phyloP scores from a whole-genome alignment of 2,113 vertebrate species.

The Zosterops lateralis region DNA sequence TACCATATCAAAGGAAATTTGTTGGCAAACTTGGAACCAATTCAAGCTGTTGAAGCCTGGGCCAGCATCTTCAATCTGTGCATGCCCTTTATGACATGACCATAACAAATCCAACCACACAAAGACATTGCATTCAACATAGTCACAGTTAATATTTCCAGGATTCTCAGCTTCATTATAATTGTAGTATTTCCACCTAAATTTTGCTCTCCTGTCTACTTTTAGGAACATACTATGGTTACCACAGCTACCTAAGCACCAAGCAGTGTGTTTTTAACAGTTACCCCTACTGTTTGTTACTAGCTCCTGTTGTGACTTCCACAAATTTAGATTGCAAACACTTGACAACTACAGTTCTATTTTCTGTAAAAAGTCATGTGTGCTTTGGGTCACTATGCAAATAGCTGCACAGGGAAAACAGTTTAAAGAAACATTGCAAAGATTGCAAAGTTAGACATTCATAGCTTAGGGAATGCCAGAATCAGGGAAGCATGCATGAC shows the following conservation, averaged over 20 bases:
- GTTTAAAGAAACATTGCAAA: neutral
- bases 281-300: conserved; percentile 38
- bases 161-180: neutral
- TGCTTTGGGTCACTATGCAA: neutral
- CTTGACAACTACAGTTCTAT: neutral
- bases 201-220: neutral
- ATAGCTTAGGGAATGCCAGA: neutral
- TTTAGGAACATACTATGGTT: conserved; percentile 24
- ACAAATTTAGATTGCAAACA: conserved; percentile 21
- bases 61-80: neutral
- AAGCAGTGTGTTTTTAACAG: conserved; percentile 23
- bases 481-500: neutral
- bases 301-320: conserved; percentile 23
- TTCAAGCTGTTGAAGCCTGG: neutral
- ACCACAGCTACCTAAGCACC: conserved; percentile 44
- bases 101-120: neutral
- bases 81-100: neutral
- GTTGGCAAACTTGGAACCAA: neutral
- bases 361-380: neutral
- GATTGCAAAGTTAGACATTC: neutral
- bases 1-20: neutral
- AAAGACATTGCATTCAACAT: neutral
- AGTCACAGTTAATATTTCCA: neutral
- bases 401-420: neutral
- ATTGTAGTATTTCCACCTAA: neutral